Evolutionary conservation across 2,113 vertebrate genomes (phyloP), one percentile per base, ranked within the genome.

Genomic region (Proteles cristata): DNA sequence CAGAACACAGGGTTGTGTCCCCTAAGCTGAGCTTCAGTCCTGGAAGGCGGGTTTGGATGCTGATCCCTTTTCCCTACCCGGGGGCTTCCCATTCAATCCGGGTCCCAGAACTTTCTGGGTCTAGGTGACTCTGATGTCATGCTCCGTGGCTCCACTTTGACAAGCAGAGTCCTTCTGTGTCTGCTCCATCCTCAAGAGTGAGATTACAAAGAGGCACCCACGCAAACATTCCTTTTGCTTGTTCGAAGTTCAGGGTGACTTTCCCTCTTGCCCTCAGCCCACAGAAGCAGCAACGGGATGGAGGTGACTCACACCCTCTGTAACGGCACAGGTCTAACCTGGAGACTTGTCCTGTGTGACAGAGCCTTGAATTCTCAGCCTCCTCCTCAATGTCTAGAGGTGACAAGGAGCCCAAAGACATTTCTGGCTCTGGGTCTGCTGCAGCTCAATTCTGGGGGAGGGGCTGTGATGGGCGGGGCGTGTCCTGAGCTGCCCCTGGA

Each of bases 1-100:
- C 5, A 0, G 55, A 7, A 23, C 35, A 10, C 11, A 3, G 71
- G 7, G 3, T 7, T 2, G 26, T 1, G 39, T 9, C 43, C 33
- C 21, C 35, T 7, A 14, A 6, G 45, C 7, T 12, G n/a, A 33
- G 14, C 31, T 7, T 19, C 50, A 17, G 3, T 66, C 55, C 55
- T 7, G n/a, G n/a, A 11, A 11, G 14, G 0, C 0, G 11, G 76
- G 12, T 31, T 6, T 19, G 23, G 45, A 53, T 16, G 5, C 21
- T 14, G 5, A 16, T n/a, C 6, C 33, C 0, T 10, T 12, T 21
- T 11, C 4, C 25, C 14, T 23, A 25, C 26, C 33, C 10, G 11
- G 8, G 53, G 33, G 7, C 26, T 76, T 48, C 84, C 15, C 1
- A 10, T 26, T 65, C 94, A 61, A 17, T 11, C 9, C 48, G 15